A percentile compares a stretch with the other conserved stretches of the same genome.
phyloP scores from a whole-genome alignment of 2,113 vertebrate species.

The Shinisaurus crocodilurus region DNA sequence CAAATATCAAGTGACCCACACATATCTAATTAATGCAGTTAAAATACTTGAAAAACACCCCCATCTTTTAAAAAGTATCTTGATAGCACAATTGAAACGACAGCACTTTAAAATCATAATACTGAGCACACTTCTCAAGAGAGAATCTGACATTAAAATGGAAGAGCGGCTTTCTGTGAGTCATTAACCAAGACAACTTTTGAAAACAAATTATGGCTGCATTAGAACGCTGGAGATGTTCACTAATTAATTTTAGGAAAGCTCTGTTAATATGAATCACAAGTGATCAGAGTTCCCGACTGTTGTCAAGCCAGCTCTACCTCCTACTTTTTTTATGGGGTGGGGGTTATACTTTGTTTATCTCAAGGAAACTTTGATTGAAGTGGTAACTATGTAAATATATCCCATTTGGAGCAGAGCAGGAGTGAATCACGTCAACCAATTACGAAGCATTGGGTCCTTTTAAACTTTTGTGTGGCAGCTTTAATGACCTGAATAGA shows the following conservation, averaged over 20 bases:
- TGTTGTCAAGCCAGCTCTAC: not conserved
- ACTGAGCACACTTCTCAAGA: constrained; percentile 8
- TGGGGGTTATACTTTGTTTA: not conserved
- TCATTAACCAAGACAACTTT: constrained; percentile 26
- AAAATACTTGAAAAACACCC: not conserved
- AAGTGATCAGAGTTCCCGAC: not conserved
- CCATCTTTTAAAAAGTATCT: not conserved
- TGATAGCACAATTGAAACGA: constrained; percentile 6
- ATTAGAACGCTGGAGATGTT: constrained; percentile 28
- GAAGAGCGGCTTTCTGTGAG: constrained; percentile 10
- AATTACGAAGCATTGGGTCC: not conserved
- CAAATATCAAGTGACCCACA: constrained; percentile 4
- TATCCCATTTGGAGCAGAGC: not conserved
- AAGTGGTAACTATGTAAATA: not conserved
- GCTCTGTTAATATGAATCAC: constrained; percentile 23
- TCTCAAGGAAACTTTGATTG: not conserved
- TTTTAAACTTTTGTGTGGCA: not conserved
- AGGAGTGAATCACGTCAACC: not conserved
- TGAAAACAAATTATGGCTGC: constrained; percentile 40
- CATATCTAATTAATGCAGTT: constrained; percentile 16
- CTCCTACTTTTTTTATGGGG: not conserved
- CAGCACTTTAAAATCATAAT: constrained; percentile 28
- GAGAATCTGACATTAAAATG: constrained; percentile 28
- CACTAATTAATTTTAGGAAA: constrained; percentile 33
- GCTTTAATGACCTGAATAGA: not conserved